phyloP scores from a whole-genome alignment of 2,888 invertebrate species.

The Drosophila mercatorum region DNA sequence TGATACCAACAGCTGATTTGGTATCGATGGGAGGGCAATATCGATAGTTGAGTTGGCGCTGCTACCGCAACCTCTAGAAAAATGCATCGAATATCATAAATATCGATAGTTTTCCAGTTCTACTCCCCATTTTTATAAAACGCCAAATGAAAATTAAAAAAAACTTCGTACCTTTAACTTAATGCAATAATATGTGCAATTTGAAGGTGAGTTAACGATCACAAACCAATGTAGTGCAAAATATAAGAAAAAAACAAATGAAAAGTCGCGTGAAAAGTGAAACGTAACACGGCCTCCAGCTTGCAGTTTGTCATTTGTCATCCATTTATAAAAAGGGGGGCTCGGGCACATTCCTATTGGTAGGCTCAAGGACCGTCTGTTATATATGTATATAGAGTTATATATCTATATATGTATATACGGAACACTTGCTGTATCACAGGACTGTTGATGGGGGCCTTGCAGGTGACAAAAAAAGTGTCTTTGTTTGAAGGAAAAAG shows the following conservation, averaged over 20 bases:
- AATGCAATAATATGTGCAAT: constrained; percentile 83
- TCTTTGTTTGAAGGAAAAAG: constrained; percentile 63
- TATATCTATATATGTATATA: constrained; percentile 7
- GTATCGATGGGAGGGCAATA: constrained; percentile 2
- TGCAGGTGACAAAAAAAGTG: constrained; percentile 8
- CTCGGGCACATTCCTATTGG: constrained; percentile 36
- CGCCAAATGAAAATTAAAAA: constrained; percentile 73
- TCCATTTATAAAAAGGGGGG: constrained; percentile 26
- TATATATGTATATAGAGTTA: constrained; percentile 8
- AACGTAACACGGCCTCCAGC: constrained; percentile 64
- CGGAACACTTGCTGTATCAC: neutral
- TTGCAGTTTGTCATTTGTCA: constrained; percentile 44
- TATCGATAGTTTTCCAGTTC: constrained; percentile 56
- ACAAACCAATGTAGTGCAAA: neutral
- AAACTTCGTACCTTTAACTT: constrained; percentile 74
- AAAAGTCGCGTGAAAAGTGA: constrained; percentile 59
- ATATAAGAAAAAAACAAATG: constrained; percentile 1
- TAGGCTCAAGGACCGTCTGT: constrained; percentile 51
- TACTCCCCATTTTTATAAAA: constrained; percentile 66
- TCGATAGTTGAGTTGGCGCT: constrained; percentile 26
- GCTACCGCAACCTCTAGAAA: constrained; percentile 12
- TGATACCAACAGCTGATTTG: constrained; percentile 33
- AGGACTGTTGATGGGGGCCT: constrained; percentile 9
- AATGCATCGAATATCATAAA: constrained; percentile 26
- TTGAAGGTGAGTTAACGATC: constrained; percentile 79